Percentiles rank a stretch among this genome's conserved stretches.
phyloP scores from a whole-genome alignment of 2,113 vertebrate genomes.

The Odobenus rosmarus region DNA sequence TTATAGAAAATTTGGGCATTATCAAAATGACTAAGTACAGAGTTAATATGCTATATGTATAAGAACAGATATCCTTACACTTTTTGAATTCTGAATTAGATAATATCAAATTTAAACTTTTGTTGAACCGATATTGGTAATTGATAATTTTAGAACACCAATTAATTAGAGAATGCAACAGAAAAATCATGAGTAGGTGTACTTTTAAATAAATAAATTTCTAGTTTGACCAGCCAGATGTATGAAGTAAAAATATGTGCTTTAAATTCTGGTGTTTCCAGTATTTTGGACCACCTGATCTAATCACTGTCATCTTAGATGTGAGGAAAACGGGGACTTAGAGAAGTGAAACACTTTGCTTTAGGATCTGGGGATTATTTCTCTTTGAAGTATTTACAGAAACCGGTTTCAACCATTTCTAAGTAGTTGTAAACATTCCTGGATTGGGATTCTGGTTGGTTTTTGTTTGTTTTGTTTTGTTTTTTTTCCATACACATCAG shows the following conservation, averaged over 20 bases:
- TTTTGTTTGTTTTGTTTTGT: neutral
- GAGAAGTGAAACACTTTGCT: neutral
- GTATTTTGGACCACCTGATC: neutral
- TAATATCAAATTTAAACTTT: neutral
- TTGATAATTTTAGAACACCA: neutral
- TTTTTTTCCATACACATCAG: neutral
- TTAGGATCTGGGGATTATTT: neutral
- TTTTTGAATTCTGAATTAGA: slow-evolving; percentile 22
- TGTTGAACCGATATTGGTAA: neutral
- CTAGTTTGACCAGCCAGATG: neutral
- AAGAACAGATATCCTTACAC: neutral
- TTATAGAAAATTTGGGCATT: neutral
- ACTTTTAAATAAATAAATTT: neutral
- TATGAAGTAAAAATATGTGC: neutral
- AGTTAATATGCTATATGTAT: neutral
- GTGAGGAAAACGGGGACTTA: neutral
- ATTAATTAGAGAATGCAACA: neutral
- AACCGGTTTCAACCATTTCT: neutral
- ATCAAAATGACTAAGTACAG: neutral
- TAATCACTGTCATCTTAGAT: neutral
- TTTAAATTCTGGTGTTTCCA: neutral
- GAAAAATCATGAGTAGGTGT: neutral
- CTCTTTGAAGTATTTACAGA: neutral
- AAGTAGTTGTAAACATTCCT: neutral
- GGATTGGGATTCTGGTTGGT: neutral